These are phyloP conservation scores for Hypolimnas misippus DNA, from an alignment of 2,888 invertebrate genomes.

Conservation along the genomic window DNA sequence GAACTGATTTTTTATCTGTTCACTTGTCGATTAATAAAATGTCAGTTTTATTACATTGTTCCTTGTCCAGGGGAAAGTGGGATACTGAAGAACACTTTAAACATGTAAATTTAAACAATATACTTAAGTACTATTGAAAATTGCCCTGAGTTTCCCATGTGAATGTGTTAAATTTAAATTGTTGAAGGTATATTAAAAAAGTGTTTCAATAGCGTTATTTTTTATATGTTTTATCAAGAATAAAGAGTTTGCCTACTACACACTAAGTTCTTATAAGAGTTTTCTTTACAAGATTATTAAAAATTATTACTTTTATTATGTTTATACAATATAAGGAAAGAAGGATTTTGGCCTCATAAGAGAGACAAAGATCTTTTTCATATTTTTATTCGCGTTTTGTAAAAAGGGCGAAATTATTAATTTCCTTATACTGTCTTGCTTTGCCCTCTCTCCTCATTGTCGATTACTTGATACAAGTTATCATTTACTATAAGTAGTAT, in stretches of 20 bases:
- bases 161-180: too few relatives aligned
- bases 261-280: too few relatives aligned
- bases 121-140: not conserved
- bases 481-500: slow-evolving; percentile 49
- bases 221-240: too few relatives aligned
- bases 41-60: slow-evolving; percentile 57
- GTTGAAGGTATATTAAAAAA: too few relatives aligned
- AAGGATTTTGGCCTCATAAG: too few relatives aligned
- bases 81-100: slow-evolving; percentile 31
- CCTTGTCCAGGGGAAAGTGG: slow-evolving; percentile 39
- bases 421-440: not conserved
- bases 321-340: too few relatives aligned
- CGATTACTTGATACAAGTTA: slow-evolving; percentile 48
- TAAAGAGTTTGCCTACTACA: too few relatives aligned
- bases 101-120: slow-evolving; percentile 28
- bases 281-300: too few relatives aligned
- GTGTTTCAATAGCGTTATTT: too few relatives aligned
- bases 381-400: not conserved
- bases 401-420: not conserved
- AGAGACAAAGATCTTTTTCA: not conserved
- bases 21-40: slow-evolving; percentile 59
- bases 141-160: too few relatives aligned
- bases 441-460: slow-evolving; percentile 35
- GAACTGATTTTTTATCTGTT: slow-evolving; percentile 66
- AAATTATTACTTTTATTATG: too few relatives aligned